A percentile compares a stretch with the other conserved stretches of the same genome.
Conservation (phyloP, 2,113 vertebrate genomes). For the Hipposideros armiger region DNA sequence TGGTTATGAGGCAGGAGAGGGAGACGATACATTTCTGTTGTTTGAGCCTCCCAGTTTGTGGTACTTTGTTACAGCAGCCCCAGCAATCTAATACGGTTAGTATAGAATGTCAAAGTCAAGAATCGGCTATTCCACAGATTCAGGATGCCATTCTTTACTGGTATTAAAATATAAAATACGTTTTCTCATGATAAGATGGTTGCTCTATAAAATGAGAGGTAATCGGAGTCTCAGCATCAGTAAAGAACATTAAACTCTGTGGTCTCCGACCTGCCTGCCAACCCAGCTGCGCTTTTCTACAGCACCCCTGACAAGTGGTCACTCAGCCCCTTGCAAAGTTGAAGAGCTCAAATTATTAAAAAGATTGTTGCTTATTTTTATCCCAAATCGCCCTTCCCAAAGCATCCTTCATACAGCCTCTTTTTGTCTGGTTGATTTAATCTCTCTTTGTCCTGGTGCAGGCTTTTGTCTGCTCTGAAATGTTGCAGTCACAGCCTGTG, state of each 20-base stretch:
- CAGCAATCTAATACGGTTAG: not conserved
- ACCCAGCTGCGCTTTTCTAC: fast-evolving
- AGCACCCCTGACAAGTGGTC: not conserved
- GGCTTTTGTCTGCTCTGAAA: not conserved
- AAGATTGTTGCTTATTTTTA: not conserved
- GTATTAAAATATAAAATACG: not conserved
- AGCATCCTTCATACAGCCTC: not conserved
- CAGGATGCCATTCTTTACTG: not conserved
- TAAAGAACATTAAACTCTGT: fast-evolving
- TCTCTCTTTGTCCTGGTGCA: not conserved
- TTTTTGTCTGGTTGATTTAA: not conserved
- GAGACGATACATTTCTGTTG: too few species aligned
- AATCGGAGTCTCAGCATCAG: not conserved
- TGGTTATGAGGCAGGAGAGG: fast-evolving
- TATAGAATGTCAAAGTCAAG: not conserved
- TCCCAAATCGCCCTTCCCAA: not conserved
- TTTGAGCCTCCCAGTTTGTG: not conserved
- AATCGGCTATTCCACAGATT: not conserved
- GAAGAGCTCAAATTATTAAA: not conserved
- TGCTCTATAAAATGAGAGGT: not conserved
- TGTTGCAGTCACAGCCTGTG: fast-evolving
- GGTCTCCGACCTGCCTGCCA: not conserved
- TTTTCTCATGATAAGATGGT: not conserved
- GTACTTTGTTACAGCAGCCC: not conserved
- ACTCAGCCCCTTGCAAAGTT: not conserved